A percentile compares a stretch with the other conserved stretches of the same genome.
Conservation (phyloP, 1,140 invertebrate genomes). For the Anoplolepis gracilipes region DNA sequence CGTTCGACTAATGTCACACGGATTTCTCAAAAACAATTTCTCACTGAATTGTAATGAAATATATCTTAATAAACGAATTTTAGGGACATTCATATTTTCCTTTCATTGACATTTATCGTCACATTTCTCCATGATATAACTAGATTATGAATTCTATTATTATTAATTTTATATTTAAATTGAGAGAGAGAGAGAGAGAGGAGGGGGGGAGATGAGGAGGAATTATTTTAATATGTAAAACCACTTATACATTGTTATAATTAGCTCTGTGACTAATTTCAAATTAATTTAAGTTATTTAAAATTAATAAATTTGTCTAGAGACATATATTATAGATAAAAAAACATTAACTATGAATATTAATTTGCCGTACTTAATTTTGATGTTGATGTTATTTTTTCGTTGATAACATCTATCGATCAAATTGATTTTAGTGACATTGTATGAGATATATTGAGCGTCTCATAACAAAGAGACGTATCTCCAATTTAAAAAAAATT, state of each 20-base stretch:
- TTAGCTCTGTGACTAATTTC: conserved; percentile 24
- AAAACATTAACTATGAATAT: background rate
- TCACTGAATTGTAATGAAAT: conserved; percentile 40
- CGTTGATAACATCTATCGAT: background rate
- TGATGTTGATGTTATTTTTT: background rate
- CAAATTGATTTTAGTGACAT: background rate
- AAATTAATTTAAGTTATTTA: background rate
- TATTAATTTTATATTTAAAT: conserved; percentile 45
- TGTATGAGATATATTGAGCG: background rate
- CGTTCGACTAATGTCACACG: conserved; percentile 37
- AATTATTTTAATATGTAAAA: conserved; percentile 35
- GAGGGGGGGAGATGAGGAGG: no score
- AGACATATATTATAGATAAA: background rate
- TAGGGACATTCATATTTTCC: conserved; percentile 38
- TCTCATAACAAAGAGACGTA: no score
- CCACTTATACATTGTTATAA: conserved; percentile 17
- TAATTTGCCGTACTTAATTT: background rate
- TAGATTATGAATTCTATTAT: conserved; percentile 52
- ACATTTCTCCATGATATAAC: conserved; percentile 39
- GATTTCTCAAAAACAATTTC: conserved; percentile 51
- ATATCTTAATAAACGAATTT: conserved; percentile 53
- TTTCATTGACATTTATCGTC: conserved; percentile 36
- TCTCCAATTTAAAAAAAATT: no score
- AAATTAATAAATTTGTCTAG: background rate
- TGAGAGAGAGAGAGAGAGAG: background rate